These are phyloP conservation scores for Sphecodes monilicornis DNA, from an alignment of 2,888 invertebrate species.

Conservation along the genomic window DNA sequence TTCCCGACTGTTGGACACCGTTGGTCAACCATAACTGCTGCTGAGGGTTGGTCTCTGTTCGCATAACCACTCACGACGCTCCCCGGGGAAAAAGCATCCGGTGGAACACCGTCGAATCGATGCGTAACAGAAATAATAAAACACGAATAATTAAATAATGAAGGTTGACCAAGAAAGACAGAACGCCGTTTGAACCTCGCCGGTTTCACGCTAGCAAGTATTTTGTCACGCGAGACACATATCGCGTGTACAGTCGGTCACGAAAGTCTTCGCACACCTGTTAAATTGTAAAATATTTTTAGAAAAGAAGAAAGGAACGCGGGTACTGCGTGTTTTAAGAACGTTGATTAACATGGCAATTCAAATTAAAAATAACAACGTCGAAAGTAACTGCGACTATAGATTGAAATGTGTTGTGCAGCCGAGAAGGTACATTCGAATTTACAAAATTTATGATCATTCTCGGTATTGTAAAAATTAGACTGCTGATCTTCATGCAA, in stretches of 20 bases:
- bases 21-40: too few relatives aligned
- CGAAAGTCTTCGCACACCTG: neutral
- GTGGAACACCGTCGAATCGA: conserved; percentile 1
- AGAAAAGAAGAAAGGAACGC: neutral
- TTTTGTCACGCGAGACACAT: neutral
- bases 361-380: neutral
- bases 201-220: neutral
- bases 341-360: neutral
- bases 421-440: neutral
- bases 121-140: neutral
- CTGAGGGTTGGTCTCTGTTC: neutral
- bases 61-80: neutral
- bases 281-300: neutral
- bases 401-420: neutral
- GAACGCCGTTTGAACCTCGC: neutral
- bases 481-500: too few relatives aligned
- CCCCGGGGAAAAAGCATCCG: conserved; percentile 1
- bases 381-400: neutral
- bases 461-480: too few relatives aligned
- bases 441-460: neutral
- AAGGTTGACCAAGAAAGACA: neutral
- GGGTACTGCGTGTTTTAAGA: neutral
- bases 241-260: neutral
- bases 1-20: too few relatives aligned
- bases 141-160: neutral